Evolutionary conservation across 1,140 invertebrate genomes (phyloP).

Genomic region (Stegodyphus dumicola): DNA sequence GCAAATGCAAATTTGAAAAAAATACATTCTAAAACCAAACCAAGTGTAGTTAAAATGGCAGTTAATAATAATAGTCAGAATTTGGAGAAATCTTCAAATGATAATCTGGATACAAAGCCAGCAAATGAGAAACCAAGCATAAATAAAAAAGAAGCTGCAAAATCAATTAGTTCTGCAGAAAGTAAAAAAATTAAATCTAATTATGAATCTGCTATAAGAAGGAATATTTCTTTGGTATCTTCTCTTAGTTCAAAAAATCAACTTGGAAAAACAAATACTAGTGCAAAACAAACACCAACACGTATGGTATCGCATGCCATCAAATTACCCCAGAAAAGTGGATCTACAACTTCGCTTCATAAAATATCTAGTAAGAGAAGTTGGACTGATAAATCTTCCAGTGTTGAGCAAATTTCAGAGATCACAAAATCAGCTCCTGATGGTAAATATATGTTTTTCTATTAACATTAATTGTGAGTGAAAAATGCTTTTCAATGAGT

Average conservation of each 20-base stretch:
- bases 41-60: neutral
- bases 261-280: neutral
- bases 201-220: constrained; percentile 38
- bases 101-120: neutral
- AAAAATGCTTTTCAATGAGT: no score
- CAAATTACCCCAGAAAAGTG: constrained; percentile 32
- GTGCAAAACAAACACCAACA: neutral
- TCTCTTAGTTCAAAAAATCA: constrained; percentile 46
- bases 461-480: no score
- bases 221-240: constrained; percentile 48
- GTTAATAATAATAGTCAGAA: neutral
- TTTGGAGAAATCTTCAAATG: neutral
- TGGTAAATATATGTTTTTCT: constrained; percentile 15
- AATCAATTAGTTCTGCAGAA: constrained; percentile 5
- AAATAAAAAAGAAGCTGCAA: neutral
- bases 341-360: constrained; percentile 38
- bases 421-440: constrained; percentile 28
- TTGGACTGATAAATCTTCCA: constrained; percentile 23
- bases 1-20: neutral
- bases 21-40: neutral
- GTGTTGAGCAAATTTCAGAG: constrained; percentile 49
- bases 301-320: neutral
- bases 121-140: neutral
- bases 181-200: constrained; percentile 17
- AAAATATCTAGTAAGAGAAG: neutral